Percentiles rank a stretch among this genome's conserved stretches.
Evolutionary conservation across 2,888 invertebrate genomes (phyloP).

Genomic region (Cremastinae sp.): DNA sequence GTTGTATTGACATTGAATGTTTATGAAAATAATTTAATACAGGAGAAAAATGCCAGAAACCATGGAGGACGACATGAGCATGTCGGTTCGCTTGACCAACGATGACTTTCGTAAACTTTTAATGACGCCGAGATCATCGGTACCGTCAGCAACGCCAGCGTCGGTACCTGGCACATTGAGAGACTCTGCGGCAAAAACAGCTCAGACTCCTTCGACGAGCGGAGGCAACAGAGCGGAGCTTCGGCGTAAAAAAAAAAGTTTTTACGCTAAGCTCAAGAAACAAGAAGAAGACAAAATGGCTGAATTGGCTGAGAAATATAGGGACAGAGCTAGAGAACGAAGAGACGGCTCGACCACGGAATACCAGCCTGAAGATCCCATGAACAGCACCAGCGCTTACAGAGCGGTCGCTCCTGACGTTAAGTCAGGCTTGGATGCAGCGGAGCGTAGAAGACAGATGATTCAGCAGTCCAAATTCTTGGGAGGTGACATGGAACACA

Average conservation of each 20-base stretch:
- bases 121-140: slow-evolving; percentile 95
- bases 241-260: slow-evolving; percentile 95
- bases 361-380: slow-evolving; percentile 90
- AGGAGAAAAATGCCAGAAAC: slow-evolving; percentile 75
- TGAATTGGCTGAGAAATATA: slow-evolving; percentile 95
- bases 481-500: slow-evolving; percentile 99
- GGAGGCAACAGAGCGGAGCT: slow-evolving; percentile 86
- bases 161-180: slow-evolving; percentile 84
- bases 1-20: no score
- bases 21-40: no score
- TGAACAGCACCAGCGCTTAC: slow-evolving; percentile 92
- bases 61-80: slow-evolving; percentile 74
- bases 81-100: slow-evolving; percentile 93
- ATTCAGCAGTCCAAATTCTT: slow-evolving; percentile 99
- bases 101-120: slow-evolving; percentile 97
- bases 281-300: slow-evolving; percentile 97
- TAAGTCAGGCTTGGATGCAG: slow-evolving; percentile 96
- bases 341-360: slow-evolving; percentile 92
- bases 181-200: slow-evolving; percentile 86
- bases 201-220: slow-evolving; percentile 78
- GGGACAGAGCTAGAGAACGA: slow-evolving; percentile 94
- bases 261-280: slow-evolving; percentile 95
- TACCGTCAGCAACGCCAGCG: slow-evolving; percentile 82
- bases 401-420: slow-evolving; percentile 98
- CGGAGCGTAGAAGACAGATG: slow-evolving; percentile 95